Evolutionary conservation across 2,113 vertebrate species (phyloP), one percentile per base, ranked within the genome.

Genomic region (Ochotona princeps): DNA sequence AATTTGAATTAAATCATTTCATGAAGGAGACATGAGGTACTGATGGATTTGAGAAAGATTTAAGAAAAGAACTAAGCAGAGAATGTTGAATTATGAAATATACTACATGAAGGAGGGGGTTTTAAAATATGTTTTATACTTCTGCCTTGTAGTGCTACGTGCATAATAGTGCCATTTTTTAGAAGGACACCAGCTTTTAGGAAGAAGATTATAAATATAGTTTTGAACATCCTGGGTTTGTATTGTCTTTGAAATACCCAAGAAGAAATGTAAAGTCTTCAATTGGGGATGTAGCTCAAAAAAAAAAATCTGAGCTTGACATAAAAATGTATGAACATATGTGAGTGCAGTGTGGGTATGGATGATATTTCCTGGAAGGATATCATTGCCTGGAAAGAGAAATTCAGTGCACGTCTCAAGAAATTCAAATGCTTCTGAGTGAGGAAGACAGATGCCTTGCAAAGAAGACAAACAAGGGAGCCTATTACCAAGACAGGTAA

Each of bases 61-160:
- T 92, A 87, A 73, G 44, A 92, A 72, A 47, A 51, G 75, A 93
- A 83, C 35, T 66, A 2, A 23, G 21, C 6, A 92, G 23, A 92
- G 87, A 83, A 49, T 83, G 81, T 83, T 80, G 30, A 83, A 94
- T 90, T 87, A 87, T 51, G 93, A 25, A 20, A 63, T 57, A 78
- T 54, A 18, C 18, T 69, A 0, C 35, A 63, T 57, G 49, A 89
- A 78, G 2, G 66, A 75, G 32, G 72, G 25, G 18, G 20, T 66
- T 82, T 83, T 93, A 67, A 72, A 23, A 70, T 90, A 65, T 79
- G 32, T 80, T 92, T 80, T 83, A 83, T 87, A 32, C 57, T 84
- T 87, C 44, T 49, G n/a, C 21, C 65, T 93, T 74, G 3, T 47
- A 49, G 20, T 83, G 76, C 47, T 32, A 65, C 26, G 84, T 81